Evolutionary conservation across 2,888 invertebrate genomes (phyloP).

Genomic region (Meiosimyza decipiens): DNA sequence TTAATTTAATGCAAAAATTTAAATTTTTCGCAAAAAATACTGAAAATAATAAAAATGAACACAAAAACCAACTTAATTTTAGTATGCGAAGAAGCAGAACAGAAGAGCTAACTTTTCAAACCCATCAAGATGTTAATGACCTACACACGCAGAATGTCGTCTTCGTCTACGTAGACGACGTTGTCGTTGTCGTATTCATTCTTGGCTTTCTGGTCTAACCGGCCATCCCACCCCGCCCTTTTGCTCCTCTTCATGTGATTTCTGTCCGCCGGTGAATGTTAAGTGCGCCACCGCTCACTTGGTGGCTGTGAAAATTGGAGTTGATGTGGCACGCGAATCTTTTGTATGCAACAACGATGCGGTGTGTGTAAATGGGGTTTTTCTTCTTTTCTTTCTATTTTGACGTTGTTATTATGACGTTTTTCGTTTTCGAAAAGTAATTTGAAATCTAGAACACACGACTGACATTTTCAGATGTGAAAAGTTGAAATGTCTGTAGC

Average conservation of each 20-base stretch:
- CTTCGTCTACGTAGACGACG: constrained; percentile 3
- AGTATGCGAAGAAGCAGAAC: background rate
- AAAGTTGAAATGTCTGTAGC: no score
- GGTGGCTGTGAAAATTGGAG: constrained; percentile 35
- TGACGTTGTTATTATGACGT: background rate
- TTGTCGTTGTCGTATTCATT: constrained; percentile 10
- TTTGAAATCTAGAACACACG: no score
- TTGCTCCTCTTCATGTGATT: background rate
- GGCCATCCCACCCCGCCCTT: background rate
- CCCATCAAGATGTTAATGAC: constrained; percentile 65
- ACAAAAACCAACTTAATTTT: constrained; percentile 1
- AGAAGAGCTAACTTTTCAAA: constrained; percentile 43
- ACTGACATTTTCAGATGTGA: no score
- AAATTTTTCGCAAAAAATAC: background rate
- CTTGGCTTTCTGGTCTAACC: background rate
- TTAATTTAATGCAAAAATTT: background rate
- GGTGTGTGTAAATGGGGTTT: no score
- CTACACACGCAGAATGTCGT: constrained; percentile 48
- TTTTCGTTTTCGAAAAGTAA: no score
- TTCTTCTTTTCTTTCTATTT: background rate
- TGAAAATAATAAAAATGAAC: background rate
- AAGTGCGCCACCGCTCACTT: background rate
- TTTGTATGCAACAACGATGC: background rate
- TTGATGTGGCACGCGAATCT: constrained; percentile 50
- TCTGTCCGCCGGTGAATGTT: background rate